phyloP scores from a whole-genome alignment of 2,113 vertebrate genomes.

The Limnothrissa miodon region DNA sequence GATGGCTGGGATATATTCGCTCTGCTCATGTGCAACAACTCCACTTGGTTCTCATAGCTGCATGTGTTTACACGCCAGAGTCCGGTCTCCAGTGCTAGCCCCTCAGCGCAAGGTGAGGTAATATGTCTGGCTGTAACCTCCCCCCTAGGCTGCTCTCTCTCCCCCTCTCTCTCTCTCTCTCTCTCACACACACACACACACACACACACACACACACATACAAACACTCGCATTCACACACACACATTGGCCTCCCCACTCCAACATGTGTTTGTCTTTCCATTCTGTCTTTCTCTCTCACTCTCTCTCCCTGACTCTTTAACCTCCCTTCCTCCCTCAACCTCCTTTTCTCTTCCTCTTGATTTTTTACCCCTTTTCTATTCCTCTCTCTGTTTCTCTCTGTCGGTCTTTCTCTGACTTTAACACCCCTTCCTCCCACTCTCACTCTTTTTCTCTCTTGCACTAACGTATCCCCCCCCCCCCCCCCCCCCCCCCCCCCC shows the following conservation, averaged over 20 bases:
- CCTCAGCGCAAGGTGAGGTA: slow-evolving; percentile 16
- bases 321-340: not conserved
- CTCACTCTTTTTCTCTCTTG: not conserved
- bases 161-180: not conserved
- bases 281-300: not conserved
- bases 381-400: not conserved
- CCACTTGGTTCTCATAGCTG: not conserved
- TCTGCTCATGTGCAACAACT: not conserved
- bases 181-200: not conserved
- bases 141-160: not conserved
- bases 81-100: not conserved
- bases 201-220: too few species aligned
- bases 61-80: slow-evolving; percentile 28
- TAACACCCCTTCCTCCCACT: not conserved
- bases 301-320: not conserved
- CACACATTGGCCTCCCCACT: not conserved
- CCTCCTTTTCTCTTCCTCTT: not conserved
- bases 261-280: slow-evolving; percentile 14
- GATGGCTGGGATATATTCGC: not conserved
- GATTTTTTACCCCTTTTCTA: not conserved
- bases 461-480: too few species aligned
- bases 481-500: not conserved
- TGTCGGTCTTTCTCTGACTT: not conserved
- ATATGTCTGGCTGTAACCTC: slow-evolving; percentile 7
- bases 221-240: not conserved